phyloP scores from a whole-genome alignment of 37 sponge, comb jelly and placozoan genomes.

The Oopsacas minuta region DNA sequence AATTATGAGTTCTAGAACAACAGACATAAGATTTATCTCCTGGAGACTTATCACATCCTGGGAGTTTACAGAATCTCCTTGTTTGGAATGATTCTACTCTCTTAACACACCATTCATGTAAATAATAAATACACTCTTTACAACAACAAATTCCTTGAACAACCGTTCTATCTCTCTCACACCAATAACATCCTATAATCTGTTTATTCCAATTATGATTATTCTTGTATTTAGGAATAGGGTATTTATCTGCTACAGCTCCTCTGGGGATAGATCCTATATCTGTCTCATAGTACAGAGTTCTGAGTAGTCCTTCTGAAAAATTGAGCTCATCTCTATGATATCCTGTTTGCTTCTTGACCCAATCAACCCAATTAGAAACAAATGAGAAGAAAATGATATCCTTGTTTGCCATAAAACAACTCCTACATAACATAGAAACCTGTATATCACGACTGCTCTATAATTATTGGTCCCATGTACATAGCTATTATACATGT shows the following conservation, averaged over 20 bases:
- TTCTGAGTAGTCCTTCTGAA: background rate
- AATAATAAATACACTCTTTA: background rate
- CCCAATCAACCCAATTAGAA: background rate
- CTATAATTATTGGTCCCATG: too few species aligned
- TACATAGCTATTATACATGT: too few species aligned
- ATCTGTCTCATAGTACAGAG: slow-evolving; percentile 4
- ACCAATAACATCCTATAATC: background rate
- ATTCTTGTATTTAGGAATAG: background rate
- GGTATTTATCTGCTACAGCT: background rate
- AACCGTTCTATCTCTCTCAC: background rate
- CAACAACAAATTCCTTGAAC: slow-evolving; percentile 14
- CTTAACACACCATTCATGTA: slow-evolving; percentile 9
- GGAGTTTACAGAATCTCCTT: background rate
- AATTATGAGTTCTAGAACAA: background rate
- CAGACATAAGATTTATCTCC: background rate
- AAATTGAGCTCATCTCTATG: background rate
- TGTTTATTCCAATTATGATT: background rate
- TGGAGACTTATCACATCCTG: background rate
- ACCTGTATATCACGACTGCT: too few species aligned
- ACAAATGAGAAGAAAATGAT: background rate
- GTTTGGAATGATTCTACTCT: background rate
- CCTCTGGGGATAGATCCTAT: background rate
- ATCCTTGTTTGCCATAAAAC: too few species aligned
- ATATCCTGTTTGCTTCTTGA: background rate
- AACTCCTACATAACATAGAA: too few species aligned